phyloP scores from a whole-genome alignment of 2,888 invertebrate genomes.

The Psococerastis gibbosa region DNA sequence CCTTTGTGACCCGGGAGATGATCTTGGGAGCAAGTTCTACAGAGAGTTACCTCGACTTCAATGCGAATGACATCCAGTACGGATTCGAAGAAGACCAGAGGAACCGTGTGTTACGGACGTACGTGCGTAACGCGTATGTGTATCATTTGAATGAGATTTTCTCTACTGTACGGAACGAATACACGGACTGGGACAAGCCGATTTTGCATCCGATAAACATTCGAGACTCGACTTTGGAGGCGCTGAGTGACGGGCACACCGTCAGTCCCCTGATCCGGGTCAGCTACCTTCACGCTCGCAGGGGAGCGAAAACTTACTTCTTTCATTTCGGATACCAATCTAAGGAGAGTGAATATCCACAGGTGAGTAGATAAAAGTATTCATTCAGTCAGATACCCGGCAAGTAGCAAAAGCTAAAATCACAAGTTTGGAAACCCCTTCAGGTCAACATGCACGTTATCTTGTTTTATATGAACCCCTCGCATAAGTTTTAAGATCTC shows the following conservation, averaged over 20 bases:
- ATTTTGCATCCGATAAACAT: conserved; percentile 72
- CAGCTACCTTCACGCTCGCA: conserved; percentile 58
- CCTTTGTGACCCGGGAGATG: conserved; percentile 47
- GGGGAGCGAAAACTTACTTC: conserved; percentile 67
- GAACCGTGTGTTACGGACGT: conserved; percentile 38
- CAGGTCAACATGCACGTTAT: too few relatives aligned
- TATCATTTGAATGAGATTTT: conserved; percentile 91
- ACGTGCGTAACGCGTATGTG: conserved; percentile 84
- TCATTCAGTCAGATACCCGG: too few relatives aligned
- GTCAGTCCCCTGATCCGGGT: conserved; percentile 67
- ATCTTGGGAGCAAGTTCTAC: conserved; percentile 53
- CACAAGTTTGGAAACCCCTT: too few relatives aligned
- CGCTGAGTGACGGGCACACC: conserved; percentile 81
- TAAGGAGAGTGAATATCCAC: conserved; percentile 57
- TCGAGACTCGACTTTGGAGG: conserved; percentile 65
- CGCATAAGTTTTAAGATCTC: too few relatives aligned
- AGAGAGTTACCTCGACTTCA: conserved; percentile 57
- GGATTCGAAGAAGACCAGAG: conserved; percentile 46
- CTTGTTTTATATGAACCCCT: too few relatives aligned
- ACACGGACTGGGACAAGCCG: conserved; percentile 88
- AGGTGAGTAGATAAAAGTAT: conserved; percentile 39
- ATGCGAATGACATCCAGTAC: conserved; percentile 27
- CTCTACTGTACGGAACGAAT: conserved; percentile 83
- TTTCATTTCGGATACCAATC: conserved; percentile 77
- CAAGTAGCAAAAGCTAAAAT: too few relatives aligned